phyloP scores from a whole-genome alignment of 2,113 vertebrate species.

The Laticauda laticaudata region DNA sequence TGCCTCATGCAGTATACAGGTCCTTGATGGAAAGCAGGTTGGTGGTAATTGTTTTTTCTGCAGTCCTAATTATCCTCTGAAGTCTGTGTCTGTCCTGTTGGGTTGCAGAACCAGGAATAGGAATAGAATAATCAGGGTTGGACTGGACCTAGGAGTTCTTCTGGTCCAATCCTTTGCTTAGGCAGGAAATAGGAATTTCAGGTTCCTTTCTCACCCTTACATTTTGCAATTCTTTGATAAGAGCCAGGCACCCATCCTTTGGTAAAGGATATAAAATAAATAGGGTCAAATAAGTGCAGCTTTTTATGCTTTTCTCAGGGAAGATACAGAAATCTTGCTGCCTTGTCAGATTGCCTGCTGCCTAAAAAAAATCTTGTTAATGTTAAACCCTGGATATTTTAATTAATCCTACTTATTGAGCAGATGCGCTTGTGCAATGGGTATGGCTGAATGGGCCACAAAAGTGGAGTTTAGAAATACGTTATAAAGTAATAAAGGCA shows the following conservation, averaged over 20 bases:
- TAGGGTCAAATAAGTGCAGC: background rate
- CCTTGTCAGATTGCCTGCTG: background rate
- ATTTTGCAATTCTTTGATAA: background rate
- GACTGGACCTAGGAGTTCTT: too few species aligned
- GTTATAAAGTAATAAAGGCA: background rate
- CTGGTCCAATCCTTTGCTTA: too few species aligned
- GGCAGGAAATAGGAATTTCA: background rate
- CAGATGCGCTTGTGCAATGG: background rate
- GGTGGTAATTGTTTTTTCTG: too few species aligned
- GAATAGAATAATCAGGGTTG: too few species aligned
- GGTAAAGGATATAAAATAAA: background rate
- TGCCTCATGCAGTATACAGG: too few species aligned
- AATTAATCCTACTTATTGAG: background rate
- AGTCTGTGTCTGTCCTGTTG: too few species aligned
- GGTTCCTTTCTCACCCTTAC: background rate
- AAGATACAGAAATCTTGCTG: background rate
- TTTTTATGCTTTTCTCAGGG: background rate
- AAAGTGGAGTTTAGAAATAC: background rate
- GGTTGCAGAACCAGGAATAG: too few species aligned
- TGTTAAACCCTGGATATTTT: background rate
- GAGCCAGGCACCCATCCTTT: background rate
- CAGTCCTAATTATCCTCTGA: too few species aligned
- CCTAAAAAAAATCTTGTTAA: background rate
- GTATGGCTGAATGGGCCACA: background rate
- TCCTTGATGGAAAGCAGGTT: too few species aligned